Conservation (phyloP, 1,140 invertebrate species). For the Mya arenaria region DNA sequence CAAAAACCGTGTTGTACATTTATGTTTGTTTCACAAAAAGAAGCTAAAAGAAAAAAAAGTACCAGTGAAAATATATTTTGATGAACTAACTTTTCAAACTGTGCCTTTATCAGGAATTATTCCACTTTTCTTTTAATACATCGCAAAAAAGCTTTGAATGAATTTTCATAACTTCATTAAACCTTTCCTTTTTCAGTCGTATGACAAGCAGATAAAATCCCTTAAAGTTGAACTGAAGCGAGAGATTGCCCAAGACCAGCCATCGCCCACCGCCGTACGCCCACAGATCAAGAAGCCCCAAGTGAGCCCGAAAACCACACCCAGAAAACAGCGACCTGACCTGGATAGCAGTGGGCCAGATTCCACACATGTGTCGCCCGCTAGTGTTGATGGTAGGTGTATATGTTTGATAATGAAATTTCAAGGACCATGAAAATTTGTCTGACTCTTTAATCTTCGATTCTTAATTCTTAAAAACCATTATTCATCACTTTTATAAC, state of each 20-base stretch:
- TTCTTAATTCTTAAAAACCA: no score
- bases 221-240: constrained; percentile 80
- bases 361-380: constrained; percentile 58
- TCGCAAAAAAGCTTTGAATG: no score
- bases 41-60: no score
- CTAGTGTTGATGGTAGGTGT: constrained; percentile 60
- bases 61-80: no score
- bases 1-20: no score
- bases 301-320: constrained; percentile 57
- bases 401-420: constrained; percentile 1
- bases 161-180: no score
- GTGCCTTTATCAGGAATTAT: no score
- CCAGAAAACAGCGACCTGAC: constrained; percentile 35
- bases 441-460: not conserved
- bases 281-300: constrained; percentile 83
- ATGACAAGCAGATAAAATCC: constrained; percentile 82
- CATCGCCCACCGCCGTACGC: constrained; percentile 76
- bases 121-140: no score
- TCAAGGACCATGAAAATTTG: not conserved
- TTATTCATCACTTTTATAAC: no score
- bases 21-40: no score
- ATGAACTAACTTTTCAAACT: no score
- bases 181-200: constrained; percentile 76
- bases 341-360: constrained; percentile 52
- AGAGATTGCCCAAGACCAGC: constrained; percentile 77